Evolutionary conservation across 2,113 vertebrate genomes (phyloP).

Genomic region (Pterocles burchelli): DNA sequence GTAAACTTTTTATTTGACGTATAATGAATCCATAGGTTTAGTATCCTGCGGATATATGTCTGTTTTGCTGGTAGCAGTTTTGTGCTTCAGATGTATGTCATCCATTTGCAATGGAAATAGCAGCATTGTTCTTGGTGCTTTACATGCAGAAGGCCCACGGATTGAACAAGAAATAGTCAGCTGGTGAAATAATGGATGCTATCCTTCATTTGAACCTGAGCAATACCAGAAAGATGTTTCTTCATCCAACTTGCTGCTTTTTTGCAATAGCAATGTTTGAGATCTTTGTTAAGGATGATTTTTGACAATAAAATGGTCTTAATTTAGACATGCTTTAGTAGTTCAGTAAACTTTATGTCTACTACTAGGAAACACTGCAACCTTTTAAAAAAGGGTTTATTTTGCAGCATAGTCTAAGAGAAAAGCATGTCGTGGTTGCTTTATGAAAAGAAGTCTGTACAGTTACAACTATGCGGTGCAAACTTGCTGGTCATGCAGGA

Average conservation of each 20-base stretch:
- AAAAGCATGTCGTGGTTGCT: neutral
- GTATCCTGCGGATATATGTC: neutral
- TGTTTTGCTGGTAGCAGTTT: constrained; percentile 47
- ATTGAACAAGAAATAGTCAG: constrained; percentile 31
- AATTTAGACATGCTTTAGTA: neutral
- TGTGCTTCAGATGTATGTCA: constrained; percentile 48
- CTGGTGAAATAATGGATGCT: constrained; percentile 39
- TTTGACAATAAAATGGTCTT: neutral
- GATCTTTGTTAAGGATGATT: neutral
- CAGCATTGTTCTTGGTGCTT: constrained; percentile 34
- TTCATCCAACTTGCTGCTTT: neutral
- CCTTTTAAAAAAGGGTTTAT: neutral
- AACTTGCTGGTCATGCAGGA: neutral
- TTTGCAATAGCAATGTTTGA: neutral
- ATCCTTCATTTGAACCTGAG: neutral
- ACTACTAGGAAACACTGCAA: neutral
- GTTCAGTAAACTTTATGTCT: neutral
- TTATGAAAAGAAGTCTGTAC: neutral
- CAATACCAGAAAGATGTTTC: neutral
- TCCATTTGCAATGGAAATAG: constrained; percentile 65
- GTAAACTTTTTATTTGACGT: neutral
- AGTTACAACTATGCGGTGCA: neutral
- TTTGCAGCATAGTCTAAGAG: neutral
- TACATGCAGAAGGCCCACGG: constrained; percentile 42
- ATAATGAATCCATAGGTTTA: neutral